Percentiles rank a stretch among this genome's conserved stretches.
Evolutionary conservation across 2,113 vertebrate species (phyloP).

Genomic region (Myiopsitta monachus): DNA sequence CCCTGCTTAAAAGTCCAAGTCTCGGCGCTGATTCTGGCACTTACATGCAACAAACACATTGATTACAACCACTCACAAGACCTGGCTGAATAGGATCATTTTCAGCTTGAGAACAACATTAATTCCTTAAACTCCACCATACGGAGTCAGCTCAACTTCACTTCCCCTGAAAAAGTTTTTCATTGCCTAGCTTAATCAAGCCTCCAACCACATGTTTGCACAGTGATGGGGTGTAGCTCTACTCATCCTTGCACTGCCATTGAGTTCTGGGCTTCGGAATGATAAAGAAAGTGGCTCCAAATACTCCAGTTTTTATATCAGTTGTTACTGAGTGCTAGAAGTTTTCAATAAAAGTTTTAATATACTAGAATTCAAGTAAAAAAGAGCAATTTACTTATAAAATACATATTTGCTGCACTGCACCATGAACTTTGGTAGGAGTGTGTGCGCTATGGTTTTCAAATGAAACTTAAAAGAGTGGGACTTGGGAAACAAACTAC

Average conservation of each 20-base stretch:
- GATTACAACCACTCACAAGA: not conserved
- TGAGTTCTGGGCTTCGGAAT: not conserved
- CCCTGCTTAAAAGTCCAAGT: not conserved
- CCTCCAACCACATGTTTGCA: not conserved
- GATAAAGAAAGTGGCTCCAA: not conserved
- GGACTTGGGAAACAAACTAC: not conserved
- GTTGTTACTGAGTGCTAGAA: conserved; percentile 4
- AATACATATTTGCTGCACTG: not conserved
- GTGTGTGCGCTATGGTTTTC: not conserved
- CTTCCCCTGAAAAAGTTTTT: not conserved
- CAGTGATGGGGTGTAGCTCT: not conserved
- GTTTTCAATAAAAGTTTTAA: conserved; percentile 26
- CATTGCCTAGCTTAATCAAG: not conserved
- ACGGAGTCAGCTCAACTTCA: not conserved
- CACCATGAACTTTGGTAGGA: not conserved
- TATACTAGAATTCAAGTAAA: conserved; percentile 28
- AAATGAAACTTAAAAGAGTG: conserved; percentile 1
- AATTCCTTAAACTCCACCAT: not conserved
- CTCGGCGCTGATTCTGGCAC: not conserved
- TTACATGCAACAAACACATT: not conserved
- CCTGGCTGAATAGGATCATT: not conserved
- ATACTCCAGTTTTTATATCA: not conserved
- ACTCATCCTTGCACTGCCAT: not conserved
- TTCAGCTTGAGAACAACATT: not conserved
- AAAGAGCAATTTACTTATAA: conserved; percentile 33